phyloP scores from a whole-genome alignment of 92 coral and sea anemone species.

The Zoanthus sansibaricus region DNA sequence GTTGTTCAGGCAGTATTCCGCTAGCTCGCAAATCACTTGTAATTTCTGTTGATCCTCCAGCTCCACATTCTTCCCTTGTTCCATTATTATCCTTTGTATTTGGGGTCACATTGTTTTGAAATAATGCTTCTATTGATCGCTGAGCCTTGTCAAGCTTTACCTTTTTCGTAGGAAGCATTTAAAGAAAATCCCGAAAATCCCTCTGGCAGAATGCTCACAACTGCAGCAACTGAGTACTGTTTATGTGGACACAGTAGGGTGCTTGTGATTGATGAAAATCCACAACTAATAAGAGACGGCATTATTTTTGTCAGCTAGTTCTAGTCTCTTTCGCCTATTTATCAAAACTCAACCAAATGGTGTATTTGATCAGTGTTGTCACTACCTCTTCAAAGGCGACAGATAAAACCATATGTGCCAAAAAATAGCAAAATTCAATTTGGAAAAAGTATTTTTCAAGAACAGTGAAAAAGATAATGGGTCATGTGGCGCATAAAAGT shows the following conservation, averaged over 20 bases:
- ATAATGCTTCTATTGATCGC: slow-evolving; percentile 1
- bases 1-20: not conserved
- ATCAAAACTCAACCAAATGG: not conserved
- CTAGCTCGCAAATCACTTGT: not conserved
- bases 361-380: not conserved
- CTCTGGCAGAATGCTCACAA: not conserved
- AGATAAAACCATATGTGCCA: not conserved
- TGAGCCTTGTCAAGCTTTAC: not conserved
- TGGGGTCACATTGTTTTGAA: not conserved
- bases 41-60: too few species aligned
- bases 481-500: slow-evolving; percentile 6
- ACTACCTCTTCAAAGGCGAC: not conserved
- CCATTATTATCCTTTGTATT: slow-evolving; percentile 21
- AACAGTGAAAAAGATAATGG: not conserved
- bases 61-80: too few species aligned
- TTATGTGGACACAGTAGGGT: not conserved
- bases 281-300: not conserved
- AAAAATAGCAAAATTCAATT: slow-evolving; percentile 14
- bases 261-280: not conserved
- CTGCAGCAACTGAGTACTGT: not conserved
- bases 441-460: not conserved
- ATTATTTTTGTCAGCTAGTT: not conserved
- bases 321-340: not conserved
- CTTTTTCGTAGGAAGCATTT: not conserved
- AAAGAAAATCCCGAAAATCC: not conserved